phyloP scores from a whole-genome alignment of 2,113 vertebrate species.

The Pelvicachromis taeniatus region DNA sequence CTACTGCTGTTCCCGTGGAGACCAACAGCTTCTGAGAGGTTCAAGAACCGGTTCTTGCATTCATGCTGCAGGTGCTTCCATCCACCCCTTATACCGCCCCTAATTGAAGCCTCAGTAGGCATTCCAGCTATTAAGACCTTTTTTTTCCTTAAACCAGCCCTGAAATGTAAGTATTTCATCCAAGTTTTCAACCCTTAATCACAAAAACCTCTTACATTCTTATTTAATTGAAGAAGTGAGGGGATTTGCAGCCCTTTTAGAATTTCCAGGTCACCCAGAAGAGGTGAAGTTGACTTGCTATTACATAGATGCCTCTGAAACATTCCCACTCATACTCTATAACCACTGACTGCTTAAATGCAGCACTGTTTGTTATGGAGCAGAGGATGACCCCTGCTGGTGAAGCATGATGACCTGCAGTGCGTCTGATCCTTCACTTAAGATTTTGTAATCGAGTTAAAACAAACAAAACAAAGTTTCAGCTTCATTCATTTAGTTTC shows the following conservation, averaged over 20 bases:
- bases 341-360: not conserved
- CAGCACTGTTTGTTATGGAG: conserved; percentile 1
- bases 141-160: not conserved
- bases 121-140: not conserved
- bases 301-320: not conserved
- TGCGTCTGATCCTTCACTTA: not conserved
- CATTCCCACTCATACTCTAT: not conserved
- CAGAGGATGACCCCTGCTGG: conserved; percentile 62
- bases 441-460: not conserved
- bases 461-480: not conserved
- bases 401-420: conserved; percentile 10
- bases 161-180: not conserved
- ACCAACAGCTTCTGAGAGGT: conserved; percentile 38
- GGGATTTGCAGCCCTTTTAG: not conserved
- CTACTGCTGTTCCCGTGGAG: conserved; percentile 41
- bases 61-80: conserved; percentile 46
- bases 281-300: not conserved
- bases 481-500: not conserved
- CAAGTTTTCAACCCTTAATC: not conserved
- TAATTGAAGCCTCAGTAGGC: conserved; percentile 13
- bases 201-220: not conserved
- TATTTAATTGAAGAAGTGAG: not conserved
- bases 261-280: not conserved
- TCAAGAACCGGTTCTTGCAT: conserved; percentile 48
- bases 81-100: not conserved